phyloP scores from a whole-genome alignment of 2,888 invertebrate genomes.

The Digitonthophagus gazella region DNA sequence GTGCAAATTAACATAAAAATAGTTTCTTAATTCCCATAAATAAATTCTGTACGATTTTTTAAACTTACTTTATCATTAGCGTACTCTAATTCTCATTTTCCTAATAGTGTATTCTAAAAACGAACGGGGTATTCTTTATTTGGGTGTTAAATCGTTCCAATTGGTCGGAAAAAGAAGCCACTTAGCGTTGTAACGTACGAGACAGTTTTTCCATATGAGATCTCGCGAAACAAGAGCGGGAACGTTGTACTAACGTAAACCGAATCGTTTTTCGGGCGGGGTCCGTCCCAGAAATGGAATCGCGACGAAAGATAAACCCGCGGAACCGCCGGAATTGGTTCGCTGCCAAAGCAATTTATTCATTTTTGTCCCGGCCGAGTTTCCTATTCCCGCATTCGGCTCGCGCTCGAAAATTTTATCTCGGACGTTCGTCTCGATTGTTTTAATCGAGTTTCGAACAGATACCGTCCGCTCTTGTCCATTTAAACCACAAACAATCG shows the following conservation, averaged over 20 bases:
- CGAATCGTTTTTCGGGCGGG: neutral
- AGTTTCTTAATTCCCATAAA: too few species aligned
- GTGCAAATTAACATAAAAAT: too few species aligned
- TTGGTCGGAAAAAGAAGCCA: neutral
- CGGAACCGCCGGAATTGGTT: constrained; percentile 48
- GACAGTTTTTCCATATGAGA: neutral
- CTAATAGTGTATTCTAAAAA: too few species aligned
- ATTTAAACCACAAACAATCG: too few species aligned
- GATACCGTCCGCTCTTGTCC: too few species aligned
- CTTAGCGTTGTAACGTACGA: too few species aligned
- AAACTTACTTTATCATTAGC: too few species aligned
- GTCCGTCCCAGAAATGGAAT: constrained; percentile 43
- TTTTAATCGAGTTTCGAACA: neutral
- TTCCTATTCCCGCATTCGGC: constrained; percentile 20
- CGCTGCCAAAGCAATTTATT: constrained; percentile 48
- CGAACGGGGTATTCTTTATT: neutral
- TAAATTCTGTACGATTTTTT: too few species aligned
- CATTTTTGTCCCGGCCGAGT: constrained; percentile 33
- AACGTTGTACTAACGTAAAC: neutral
- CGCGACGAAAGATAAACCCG: constrained; percentile 49
- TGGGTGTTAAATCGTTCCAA: neutral
- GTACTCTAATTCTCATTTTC: too few species aligned
- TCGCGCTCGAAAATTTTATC: neutral
- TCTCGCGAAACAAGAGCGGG: neutral
- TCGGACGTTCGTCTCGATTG: neutral